phyloP scores from a whole-genome alignment of 2,888 invertebrate species.

The Dysmachus trigonus region DNA sequence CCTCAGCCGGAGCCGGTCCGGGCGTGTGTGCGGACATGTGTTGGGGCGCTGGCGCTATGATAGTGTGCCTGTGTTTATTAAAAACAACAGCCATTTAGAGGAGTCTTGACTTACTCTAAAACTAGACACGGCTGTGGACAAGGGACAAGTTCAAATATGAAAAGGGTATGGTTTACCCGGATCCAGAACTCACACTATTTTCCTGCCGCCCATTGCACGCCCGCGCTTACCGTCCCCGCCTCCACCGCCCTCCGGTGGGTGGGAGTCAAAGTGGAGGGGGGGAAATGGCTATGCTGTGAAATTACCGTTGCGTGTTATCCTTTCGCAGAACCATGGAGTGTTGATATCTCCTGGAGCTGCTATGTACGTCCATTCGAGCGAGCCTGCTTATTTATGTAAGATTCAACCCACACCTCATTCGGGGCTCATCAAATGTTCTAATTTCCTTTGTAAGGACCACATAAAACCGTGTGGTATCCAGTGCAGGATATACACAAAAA shows the following conservation, averaged over 20 bases:
- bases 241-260: not conserved
- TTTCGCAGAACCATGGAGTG: constrained; percentile 30
- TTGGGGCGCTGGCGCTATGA: not conserved
- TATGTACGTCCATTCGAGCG: constrained; percentile 38
- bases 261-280: not conserved
- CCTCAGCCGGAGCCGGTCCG: not conserved
- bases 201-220: not conserved
- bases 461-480: constrained; percentile 42
- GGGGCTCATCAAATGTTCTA: constrained; percentile 45
- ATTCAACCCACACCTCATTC: constrained; percentile 44
- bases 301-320: constrained; percentile 45
- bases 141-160: constrained; percentile 46
- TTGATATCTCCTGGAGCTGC: constrained; percentile 37
- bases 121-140: constrained; percentile 43
- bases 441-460: constrained; percentile 45
- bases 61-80: constrained; percentile 46
- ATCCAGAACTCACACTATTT: not conserved
- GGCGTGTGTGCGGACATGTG: constrained; percentile 1
- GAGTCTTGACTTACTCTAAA: constrained; percentile 44
- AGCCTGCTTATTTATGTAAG: constrained; percentile 45
- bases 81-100: constrained; percentile 48
- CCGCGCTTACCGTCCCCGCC: not conserved
- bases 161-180: constrained; percentile 27
- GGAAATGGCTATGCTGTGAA: constrained; percentile 11
- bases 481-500: constrained; percentile 14